Evolutionary conservation across 53 echinoderm and acorn worm genomes (phyloP), one percentile per base, ranked within the genome.

Genomic region (Temnopleurus reevesii): DNA sequence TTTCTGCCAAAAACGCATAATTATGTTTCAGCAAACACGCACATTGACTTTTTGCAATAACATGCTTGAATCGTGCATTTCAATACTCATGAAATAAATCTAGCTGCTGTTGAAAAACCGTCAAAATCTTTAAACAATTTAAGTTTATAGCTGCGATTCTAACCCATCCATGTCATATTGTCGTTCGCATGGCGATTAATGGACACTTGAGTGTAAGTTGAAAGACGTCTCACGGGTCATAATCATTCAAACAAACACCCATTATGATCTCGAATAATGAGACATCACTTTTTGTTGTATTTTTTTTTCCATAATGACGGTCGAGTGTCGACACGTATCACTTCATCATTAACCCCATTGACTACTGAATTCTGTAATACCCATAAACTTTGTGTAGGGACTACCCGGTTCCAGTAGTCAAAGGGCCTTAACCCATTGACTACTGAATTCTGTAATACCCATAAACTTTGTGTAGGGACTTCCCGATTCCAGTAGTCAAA

Each of bases 181-280:
- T 63, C 34, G 31, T 63, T 33, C 30, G 5, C 63, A 15, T 63
- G 0, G 34, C 34, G 63, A 63, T 63, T 63, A 63, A 63, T 63
- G 33, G 63, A 18, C 34, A 31, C 63, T 63, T 63, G 63, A 33
- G 63, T n/a, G 77, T 77, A 43, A 77, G 30, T 44, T 23, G 45
- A 24, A 45, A 28, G 77, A 13, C 24, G 43, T 77, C 77, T 45
- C 77, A 45, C 26, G 77, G 77, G 45, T 77, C 44, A 45, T 77
- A 77, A 77, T 77, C 77, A 77, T 21, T 77, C 30, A 77, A 77
- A 77, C 77, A 77, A 77, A 77, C 77, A 63, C 33, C 17, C 33
- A 63, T 63, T 63, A 63, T 34, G 15, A 33, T 63, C 31, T 33
- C 1, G 63, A 63, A 63, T 18, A 34, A 63, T 63, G 30, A 63